Evolutionary conservation across 1,140 invertebrate genomes (phyloP).

Genomic region (Trigoniulus corallinus): DNA sequence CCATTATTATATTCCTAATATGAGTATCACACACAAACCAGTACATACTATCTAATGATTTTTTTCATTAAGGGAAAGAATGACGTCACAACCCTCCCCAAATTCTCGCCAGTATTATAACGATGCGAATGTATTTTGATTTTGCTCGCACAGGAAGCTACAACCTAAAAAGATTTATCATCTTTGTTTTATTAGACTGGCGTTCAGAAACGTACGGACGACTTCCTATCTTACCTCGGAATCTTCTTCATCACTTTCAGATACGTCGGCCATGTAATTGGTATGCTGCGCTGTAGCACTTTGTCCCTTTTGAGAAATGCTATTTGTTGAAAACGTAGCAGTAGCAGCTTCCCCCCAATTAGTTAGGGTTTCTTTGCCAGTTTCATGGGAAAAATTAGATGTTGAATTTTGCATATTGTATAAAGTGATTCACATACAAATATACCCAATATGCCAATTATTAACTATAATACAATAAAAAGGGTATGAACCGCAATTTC

Average conservation of each 20-base stretch:
- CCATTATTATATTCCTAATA: too few relatives aligned
- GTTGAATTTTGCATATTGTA: constrained; percentile 68
- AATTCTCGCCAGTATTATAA: too few relatives aligned
- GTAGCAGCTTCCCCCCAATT: constrained; percentile 16
- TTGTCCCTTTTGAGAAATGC: constrained; percentile 29
- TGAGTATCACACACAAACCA: too few relatives aligned
- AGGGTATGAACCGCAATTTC: background rate
- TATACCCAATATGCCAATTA: background rate
- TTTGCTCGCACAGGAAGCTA: too few relatives aligned
- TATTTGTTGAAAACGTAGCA: constrained; percentile 15
- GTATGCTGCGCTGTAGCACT: constrained; percentile 53
- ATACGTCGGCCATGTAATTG: constrained; percentile 71
- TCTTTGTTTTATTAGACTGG: too few relatives aligned
- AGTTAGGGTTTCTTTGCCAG: constrained; percentile 34
- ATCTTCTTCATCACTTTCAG: constrained; percentile 73
- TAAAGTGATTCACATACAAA: background rate
- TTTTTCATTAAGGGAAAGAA: too few relatives aligned
- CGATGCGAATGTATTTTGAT: too few relatives aligned
- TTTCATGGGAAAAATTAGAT: constrained; percentile 51
- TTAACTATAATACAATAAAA: constrained; percentile 10
- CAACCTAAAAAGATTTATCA: too few relatives aligned
- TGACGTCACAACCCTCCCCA: too few relatives aligned
- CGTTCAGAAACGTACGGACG: too few relatives aligned
- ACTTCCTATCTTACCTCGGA: constrained; percentile 84
- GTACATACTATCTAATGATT: too few relatives aligned